Evolutionary conservation across 2,113 vertebrate genomes (phyloP).

Genomic region (Saimiri boliviensis): DNA sequence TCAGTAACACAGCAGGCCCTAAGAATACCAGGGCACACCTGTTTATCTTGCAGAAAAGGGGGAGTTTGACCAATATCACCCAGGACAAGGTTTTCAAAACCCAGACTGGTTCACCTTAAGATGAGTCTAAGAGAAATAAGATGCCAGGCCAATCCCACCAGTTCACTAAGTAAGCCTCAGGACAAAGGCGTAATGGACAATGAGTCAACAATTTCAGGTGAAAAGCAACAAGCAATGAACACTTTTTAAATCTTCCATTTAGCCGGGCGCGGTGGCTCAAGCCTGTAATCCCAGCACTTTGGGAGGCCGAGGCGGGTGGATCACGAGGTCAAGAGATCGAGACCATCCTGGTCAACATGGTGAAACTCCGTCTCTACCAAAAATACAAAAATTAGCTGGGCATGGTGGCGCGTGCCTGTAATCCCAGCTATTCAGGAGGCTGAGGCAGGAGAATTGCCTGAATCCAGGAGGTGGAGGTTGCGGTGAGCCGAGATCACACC

Average conservation of each 20-base stretch:
- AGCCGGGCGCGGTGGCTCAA: no score
- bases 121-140: not conserved
- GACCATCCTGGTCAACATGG: no score
- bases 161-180: not conserved
- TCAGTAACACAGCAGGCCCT: not conserved
- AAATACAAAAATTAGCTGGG: no score
- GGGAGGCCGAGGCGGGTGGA: no score
- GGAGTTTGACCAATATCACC: not conserved
- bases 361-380: no score
- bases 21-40: not conserved
- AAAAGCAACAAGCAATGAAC: slow-evolving; percentile 19
- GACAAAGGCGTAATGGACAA: not conserved
- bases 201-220: slow-evolving; percentile 35
- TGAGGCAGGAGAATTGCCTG: no score
- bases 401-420: no score
- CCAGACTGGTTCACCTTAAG: not conserved
- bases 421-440: no score
- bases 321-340: no score
- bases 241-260: not conserved
- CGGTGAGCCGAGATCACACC: no score
- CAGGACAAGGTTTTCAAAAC: not conserved
- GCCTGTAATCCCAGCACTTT: no score
- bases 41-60: not conserved
- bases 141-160: not conserved
- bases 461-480: no score